Evolutionary conservation across 2,113 vertebrate species (phyloP).

Genomic region (Gymnogyps californianus): DNA sequence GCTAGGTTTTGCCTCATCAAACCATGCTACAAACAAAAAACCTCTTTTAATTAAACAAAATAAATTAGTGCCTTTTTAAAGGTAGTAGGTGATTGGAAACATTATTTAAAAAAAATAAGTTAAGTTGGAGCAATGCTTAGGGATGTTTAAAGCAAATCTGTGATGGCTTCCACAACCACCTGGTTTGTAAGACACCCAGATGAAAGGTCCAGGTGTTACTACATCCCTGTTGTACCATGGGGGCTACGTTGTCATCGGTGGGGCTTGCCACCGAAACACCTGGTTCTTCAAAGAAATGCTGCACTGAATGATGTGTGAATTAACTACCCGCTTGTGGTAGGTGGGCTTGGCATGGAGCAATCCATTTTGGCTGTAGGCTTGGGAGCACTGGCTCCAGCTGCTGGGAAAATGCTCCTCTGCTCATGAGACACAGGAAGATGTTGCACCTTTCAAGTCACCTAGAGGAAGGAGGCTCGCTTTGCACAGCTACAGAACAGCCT

Average conservation of each 20-base stretch:
- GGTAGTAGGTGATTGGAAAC: neutral
- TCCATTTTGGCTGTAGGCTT: neutral
- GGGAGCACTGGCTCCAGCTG: neutral
- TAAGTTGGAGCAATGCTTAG: neutral
- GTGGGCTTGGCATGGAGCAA: neutral
- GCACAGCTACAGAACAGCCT: neutral
- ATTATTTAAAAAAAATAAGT: neutral
- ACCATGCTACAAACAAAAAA: neutral
- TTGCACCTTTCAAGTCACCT: neutral
- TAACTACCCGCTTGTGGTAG: fast-evolving
- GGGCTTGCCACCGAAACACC: neutral
- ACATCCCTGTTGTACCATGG: neutral
- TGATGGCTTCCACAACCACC: neutral
- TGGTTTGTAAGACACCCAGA: neutral
- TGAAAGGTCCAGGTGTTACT: neutral
- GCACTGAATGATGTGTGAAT: neutral
- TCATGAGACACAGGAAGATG: neutral
- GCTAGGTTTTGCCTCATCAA: neutral
- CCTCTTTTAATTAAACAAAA: neutral
- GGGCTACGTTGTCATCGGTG: fast-evolving
- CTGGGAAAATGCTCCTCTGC: neutral
- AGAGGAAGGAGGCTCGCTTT: neutral
- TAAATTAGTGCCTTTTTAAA: neutral
- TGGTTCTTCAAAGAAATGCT: neutral
- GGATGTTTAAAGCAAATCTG: neutral